These are phyloP conservation scores for Pontoporia blainvillei DNA, from an alignment of 2,113 vertebrate species.

Conservation along the genomic window DNA sequence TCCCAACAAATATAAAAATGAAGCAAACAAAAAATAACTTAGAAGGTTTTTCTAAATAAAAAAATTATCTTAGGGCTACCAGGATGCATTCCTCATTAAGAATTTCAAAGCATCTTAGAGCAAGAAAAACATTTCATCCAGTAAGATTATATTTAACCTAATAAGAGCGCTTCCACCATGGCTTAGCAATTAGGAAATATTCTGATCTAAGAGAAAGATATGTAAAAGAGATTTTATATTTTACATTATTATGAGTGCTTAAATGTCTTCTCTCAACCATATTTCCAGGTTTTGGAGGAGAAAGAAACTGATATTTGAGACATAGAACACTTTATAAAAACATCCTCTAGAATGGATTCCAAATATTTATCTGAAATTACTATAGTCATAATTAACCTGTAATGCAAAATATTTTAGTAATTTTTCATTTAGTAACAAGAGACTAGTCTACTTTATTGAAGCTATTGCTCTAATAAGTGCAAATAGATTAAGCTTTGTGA, in stretches of 20 bases:
- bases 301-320: not conserved
- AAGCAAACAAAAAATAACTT: not conserved
- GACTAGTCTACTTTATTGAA: not conserved
- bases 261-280: not conserved
- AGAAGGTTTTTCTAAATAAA: not conserved
- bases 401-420: not conserved
- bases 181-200: not conserved
- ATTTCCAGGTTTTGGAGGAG: not conserved
- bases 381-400: not conserved
- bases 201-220: not conserved
- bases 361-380: constrained; percentile 17
- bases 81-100: not conserved
- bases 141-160: not conserved
- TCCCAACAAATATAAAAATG: not conserved
- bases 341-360: not conserved
- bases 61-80: not conserved
- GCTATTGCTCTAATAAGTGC: not conserved
- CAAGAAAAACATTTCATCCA: not conserved
- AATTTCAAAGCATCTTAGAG: not conserved
- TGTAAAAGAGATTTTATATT: not conserved
- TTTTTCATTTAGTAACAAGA: not conserved
- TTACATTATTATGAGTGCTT: not conserved
- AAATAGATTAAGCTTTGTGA: not conserved
- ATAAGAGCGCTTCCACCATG: not conserved
- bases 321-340: not conserved